Evolutionary conservation across 1,140 invertebrate species (phyloP), one percentile per base, ranked within the genome.

Genomic region (Euborellia annulipes): DNA sequence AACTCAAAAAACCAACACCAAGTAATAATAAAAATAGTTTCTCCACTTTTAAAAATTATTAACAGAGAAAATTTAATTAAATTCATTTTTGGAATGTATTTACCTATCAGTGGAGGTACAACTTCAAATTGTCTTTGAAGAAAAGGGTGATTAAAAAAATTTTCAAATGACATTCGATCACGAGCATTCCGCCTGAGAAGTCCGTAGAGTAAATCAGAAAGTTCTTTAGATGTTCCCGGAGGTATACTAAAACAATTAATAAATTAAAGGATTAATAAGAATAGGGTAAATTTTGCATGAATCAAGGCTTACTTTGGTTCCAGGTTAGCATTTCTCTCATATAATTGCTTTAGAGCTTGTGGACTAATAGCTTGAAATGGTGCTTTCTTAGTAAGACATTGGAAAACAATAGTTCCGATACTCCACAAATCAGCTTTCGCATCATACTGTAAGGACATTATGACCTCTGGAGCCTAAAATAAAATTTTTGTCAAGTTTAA

Each of bases 381-480:
- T 39, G 95, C 94, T 64, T 93, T 95, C 36, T 95, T 94, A 40
- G 92, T 97, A 47, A 98, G 72, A 72, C 94, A 98, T 63, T 98
- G 95, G 68, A 92, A 99, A 34, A 98, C 86, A 53, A 99, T 98
- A 6, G 95, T 98, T 40, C 96, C 96, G 50, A 99, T 72, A 50
- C 91, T 96, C 95, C 95, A 99, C 45, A 98, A 69, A 68, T 98
- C 95, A 36, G 95, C 96, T 69, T 98, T 98, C 13, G 92, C 92
- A 69, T 96, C 90, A 63, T 99, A 99, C 60, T 97, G 89, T 40
- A 94, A 66, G 2, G 93, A 97, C 94, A 98, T 98, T 53, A 99
- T 98, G 27, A 99, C 95, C 76, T 99, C 94, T 1, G 94, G 93
- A 22, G 93, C 93, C 84, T 87, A 62, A 3, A 27, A 27, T 27